Evolutionary conservation across 2,113 vertebrate genomes (phyloP), one percentile per base, ranked within the genome.

Genomic region (Rhinoptilus africanus): DNA sequence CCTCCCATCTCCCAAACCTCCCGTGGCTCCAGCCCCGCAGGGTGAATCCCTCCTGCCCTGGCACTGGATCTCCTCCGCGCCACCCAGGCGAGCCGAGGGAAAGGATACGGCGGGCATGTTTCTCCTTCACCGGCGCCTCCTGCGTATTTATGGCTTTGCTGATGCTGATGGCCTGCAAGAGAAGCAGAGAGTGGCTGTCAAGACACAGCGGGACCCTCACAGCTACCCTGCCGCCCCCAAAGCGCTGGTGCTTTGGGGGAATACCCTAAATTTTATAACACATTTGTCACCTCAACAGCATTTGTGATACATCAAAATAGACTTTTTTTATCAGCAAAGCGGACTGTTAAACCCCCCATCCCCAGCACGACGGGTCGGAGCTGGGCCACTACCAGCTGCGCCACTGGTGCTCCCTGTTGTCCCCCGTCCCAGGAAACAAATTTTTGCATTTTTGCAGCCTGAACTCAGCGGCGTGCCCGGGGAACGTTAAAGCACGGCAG

Each of bases 41-140:
- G 23, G 19, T 73, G 57, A 84, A 77, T 56, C 43, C 35, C 37
- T 77, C 47, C 59, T 19, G 64, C 64, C 32, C 14, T 6, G 0
- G 32, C 56, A 11, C 11, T 5, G 34, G n/a, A 59, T 34, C 56
- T 59, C 43, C 73, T 37, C 45, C 0, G 0, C 6, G 3, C 35
- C 16, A 1, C 5, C 34, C 47, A 14, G 50, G 12, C 0, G 8
- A 86, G 68, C 37, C 1, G 1, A 50, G 27, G 24, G 34, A 95
- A 98, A 99, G 99, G 99, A 99, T 99, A 99, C 99, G 98, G 43
- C 99, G 98, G 28, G 98, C 99, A 63, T 99, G 99, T 41, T 99
- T 99, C 98, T 99, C 99, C 97, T 99, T 99, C 96, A 99, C 99
- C 0, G 99, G 99, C 2, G 98, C 99, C 96, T 99, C 99, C 66